Conservation (phyloP, 2,888 invertebrate species). For the Lamproptera curius region DNA sequence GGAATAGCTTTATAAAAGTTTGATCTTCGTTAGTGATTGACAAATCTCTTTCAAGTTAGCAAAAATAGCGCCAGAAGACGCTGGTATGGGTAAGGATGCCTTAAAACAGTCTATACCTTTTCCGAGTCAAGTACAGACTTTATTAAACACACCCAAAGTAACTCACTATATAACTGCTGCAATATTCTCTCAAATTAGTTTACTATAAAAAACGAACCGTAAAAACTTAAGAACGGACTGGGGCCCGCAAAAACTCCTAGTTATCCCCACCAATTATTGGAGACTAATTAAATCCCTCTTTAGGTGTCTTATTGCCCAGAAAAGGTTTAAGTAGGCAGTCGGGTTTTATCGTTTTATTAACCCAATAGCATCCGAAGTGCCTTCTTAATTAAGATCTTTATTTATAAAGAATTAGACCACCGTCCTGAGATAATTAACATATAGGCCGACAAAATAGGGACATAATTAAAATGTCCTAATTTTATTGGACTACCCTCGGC, state of each 20-base stretch:
- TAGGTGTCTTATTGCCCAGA: constrained; percentile 41
- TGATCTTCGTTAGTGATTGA: too few species aligned
- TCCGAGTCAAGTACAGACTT: too few species aligned
- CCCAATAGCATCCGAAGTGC: constrained; percentile 52
- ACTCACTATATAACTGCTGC: too few species aligned
- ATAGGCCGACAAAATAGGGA: constrained; percentile 70
- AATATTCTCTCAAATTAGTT: not conserved
- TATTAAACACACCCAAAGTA: too few species aligned
- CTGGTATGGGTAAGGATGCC: too few species aligned
- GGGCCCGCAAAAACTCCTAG: constrained; percentile 14
- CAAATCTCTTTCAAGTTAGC: too few species aligned
- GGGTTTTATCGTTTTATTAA: constrained; percentile 61
- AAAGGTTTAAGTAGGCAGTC: constrained; percentile 65
- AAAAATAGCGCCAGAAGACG: too few species aligned
- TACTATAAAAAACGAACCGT: not conserved
- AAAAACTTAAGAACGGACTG: constrained; percentile 14
- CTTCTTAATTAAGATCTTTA: constrained; percentile 53
- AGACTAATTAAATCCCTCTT: constrained; percentile 23
- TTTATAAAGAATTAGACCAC: constrained; percentile 71
- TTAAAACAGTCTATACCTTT: too few species aligned
- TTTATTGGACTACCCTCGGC: constrained; percentile 58
- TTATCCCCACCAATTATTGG: constrained; percentile 20
- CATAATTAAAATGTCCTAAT: constrained; percentile 75
- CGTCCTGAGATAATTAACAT: constrained; percentile 52
- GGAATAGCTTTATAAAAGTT: too few species aligned